A percentile compares a stretch with the other conserved stretches of the same genome.
Evolutionary conservation across 1,140 invertebrate species (phyloP).

Genomic region (Stenopsyche tienmushanensis): DNA sequence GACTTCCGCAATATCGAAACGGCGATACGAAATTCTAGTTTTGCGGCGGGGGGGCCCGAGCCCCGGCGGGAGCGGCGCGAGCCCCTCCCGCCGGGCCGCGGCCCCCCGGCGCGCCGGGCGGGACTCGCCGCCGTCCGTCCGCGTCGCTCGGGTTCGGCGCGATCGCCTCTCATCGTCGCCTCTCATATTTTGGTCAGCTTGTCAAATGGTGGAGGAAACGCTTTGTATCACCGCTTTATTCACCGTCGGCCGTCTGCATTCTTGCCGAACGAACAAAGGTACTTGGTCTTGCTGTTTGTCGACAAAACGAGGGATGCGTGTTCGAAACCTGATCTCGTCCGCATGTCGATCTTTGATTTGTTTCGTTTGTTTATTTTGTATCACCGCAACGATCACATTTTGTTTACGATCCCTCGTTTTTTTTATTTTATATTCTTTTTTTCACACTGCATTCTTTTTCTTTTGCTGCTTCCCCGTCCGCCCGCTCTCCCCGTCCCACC

Average conservation of each 20-base stretch:
- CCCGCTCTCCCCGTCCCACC: constrained; percentile 41
- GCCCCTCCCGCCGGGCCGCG: constrained; percentile 34
- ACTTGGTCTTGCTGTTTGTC: constrained; percentile 30
- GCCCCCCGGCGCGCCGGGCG: too few relatives aligned
- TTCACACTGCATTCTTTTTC: constrained; percentile 61
- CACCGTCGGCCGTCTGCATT: constrained; percentile 35
- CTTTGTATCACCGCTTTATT: constrained; percentile 40
- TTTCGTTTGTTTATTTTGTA: constrained; percentile 22
- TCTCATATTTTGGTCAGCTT: constrained; percentile 33
- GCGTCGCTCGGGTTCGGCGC: constrained; percentile 31
- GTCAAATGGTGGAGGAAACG: constrained; percentile 35
- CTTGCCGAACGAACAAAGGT: constrained; percentile 35
- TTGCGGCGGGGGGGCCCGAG: constrained; percentile 22
- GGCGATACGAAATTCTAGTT: constrained; percentile 30
- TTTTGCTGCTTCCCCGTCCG: constrained; percentile 62
- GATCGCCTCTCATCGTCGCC: constrained; percentile 36
- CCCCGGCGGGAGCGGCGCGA: constrained; percentile 27
- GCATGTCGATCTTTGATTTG: constrained; percentile 18
- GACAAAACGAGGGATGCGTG: constrained; percentile 38
- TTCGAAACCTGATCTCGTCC: constrained; percentile 32
- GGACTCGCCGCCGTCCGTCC: constrained; percentile 15
- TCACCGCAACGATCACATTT: constrained; percentile 34
- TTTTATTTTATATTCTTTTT: constrained; percentile 42
- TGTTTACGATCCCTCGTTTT: constrained; percentile 40
- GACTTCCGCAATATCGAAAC: background rate